A percentile compares a stretch with the other conserved stretches of the same genome.
These are phyloP conservation scores for Dicranocentrus wangi DNA, from an alignment of 2,888 invertebrate species.

Conservation along the genomic window DNA sequence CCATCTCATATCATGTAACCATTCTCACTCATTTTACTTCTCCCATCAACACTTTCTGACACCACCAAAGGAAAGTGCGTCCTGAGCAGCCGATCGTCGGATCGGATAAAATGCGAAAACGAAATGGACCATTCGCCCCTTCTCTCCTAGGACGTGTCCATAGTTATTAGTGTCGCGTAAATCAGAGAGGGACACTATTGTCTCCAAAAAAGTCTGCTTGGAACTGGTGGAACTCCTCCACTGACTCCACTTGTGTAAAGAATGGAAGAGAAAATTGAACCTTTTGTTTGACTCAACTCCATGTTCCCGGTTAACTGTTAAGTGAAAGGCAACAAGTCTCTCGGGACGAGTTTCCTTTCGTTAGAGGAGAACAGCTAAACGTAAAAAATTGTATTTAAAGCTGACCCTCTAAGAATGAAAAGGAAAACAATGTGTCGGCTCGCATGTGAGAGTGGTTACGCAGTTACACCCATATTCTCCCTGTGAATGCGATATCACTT, in stretches of 20 bases:
- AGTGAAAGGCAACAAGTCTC: slow-evolving; percentile 73
- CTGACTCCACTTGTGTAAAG: slow-evolving; percentile 9
- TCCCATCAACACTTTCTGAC: slow-evolving; percentile 42
- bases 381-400: slow-evolving; percentile 63
- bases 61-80: no score
- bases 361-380: slow-evolving; percentile 36
- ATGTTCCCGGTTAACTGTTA: slow-evolving; percentile 66
- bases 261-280: slow-evolving; percentile 58
- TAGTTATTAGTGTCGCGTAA: slow-evolving; percentile 73
- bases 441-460: neutral
- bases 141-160: slow-evolving; percentile 60
- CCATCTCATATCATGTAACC: slow-evolving; percentile 56
- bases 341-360: slow-evolving; percentile 61
- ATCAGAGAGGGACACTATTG: slow-evolving; percentile 70
- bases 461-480: neutral
- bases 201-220: slow-evolving; percentile 1
- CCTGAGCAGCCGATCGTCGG: slow-evolving; percentile 23
- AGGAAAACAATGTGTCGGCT: slow-evolving; percentile 66
- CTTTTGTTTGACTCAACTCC: neutral
- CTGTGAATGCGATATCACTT: neutral
- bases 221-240: no score
- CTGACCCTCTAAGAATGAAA: slow-evolving; percentile 1
- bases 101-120: slow-evolving; percentile 40
- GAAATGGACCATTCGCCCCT: slow-evolving; percentile 57
- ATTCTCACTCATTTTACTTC: slow-evolving; percentile 46